Base-by-base conservation (phyloP, 35 echinoderm and acorn worm genomes). In the Apostichopus japonicus region DNA sequence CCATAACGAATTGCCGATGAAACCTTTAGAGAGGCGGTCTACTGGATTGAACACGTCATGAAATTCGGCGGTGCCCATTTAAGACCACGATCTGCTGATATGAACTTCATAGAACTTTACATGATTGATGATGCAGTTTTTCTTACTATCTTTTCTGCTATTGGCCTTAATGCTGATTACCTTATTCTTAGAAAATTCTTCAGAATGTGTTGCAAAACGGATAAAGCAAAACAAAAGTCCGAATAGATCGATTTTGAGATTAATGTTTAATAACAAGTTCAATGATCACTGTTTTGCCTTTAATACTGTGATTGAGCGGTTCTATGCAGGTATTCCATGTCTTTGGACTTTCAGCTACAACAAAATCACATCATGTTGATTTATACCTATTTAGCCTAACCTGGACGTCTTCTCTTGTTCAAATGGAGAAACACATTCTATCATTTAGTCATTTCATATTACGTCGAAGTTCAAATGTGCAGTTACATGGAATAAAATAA, bases 21-120 rank as follows among this genome's bases (percentile, higher is more conserved):
- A 23, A 23, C 83, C 94, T 10, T 57, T 78, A 15, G 91, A 84
- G 55, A 65, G 91, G 94, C 94, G 9, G 91, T 93, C 5, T 95
- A 76, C 24, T 95, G 94, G 94, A 95, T 95, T 62, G 94, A 95
- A 58, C 94, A 95, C 57, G 94, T 95, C 53, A 57, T 95, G 23
- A 95, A 95, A 58, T 91, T 87, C 44, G 92, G 94, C 22, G 92
- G 92, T 13, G 86, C 76, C 21, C 92, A 95, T 80, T 86, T 95
- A 1, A 51, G 94, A 11, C 76, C 91, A 14, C 77, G 61, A 70
- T 71, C 84, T 8, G 57, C 80, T 10, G 88, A 95, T 17, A 88
- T 95, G 83, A 79, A 83, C 22, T 53, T 93, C 19, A 88, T 88
- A 8, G 24, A 86, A 83, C 53, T 83, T 6, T 88, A 88, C 56